Evolutionary conservation across 2,797 vertebrate species (phyloP).

Genomic region (Sebastes steindachneri): DNA sequence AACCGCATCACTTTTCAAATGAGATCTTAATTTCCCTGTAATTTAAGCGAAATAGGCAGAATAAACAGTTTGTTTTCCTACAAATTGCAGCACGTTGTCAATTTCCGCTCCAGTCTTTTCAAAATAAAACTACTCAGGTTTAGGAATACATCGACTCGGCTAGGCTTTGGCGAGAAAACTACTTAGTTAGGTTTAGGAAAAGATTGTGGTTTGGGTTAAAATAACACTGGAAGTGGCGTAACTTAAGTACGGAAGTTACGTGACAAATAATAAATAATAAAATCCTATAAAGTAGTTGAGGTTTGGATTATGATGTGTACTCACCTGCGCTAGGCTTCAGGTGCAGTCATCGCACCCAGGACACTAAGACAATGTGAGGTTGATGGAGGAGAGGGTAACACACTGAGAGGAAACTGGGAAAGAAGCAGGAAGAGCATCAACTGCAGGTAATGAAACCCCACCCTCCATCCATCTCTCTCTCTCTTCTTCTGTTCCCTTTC

Average conservation of each 20-base stretch:
- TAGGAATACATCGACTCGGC: too few species aligned
- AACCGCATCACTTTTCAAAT: neutral
- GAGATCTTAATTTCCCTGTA: neutral
- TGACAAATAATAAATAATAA: too few species aligned
- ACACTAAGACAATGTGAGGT: neutral
- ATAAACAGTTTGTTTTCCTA: too few species aligned
- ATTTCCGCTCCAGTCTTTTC: neutral
- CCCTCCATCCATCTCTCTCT: neutral
- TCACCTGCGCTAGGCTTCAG: conserved; percentile 27
- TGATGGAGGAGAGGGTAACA: neutral
- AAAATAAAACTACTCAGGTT: too few species aligned
- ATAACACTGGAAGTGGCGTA: too few species aligned
- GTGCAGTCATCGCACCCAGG: conserved; percentile 6
- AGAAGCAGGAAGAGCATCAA: neutral
- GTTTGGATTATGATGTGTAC: neutral
- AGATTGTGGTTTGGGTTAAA: too few species aligned
- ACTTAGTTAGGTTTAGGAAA: too few species aligned
- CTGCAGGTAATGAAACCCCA: neutral
- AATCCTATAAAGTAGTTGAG: neutral
- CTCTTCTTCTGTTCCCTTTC: neutral
- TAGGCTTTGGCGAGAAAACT: too few species aligned
- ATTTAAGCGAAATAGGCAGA: neutral
- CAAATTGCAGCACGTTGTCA: neutral
- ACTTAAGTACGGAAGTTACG: too few species aligned
- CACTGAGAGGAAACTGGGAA: neutral